Evolutionary conservation across 2,113 vertebrate species (phyloP).

Genomic region (Myanophis thanlyinensis): DNA sequence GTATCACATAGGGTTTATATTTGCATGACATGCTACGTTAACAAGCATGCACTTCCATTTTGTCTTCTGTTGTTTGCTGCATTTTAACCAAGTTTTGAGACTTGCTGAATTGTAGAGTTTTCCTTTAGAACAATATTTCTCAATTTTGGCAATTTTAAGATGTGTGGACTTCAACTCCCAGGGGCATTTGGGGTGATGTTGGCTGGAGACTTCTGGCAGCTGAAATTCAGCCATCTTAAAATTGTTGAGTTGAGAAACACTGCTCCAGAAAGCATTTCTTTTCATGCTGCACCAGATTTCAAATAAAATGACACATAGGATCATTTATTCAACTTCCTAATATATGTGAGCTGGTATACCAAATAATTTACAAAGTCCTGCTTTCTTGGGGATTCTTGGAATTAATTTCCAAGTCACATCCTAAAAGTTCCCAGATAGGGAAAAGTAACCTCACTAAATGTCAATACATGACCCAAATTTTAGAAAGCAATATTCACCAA

Average conservation of each 20-base stretch:
- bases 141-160: background rate
- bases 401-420: background rate
- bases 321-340: background rate
- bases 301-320: background rate
- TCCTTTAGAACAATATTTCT: background rate
- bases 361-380: background rate
- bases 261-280: background rate
- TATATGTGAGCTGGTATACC: background rate
- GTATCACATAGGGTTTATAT: background rate
- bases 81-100: background rate
- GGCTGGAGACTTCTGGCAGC: background rate
- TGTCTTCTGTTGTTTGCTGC: background rate
- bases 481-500: background rate
- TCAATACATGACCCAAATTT: background rate
- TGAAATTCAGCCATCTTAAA: background rate
- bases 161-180: background rate
- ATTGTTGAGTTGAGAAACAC: background rate
- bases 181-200: background rate
- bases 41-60: background rate
- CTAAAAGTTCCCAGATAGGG: background rate
- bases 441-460: background rate
- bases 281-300: background rate
- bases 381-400: background rate
- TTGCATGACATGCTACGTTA: background rate
- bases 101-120: background rate